Percentiles rank a stretch among this genome's conserved stretches.
Conservation (phyloP, 2,888 invertebrate species). For the Caenorhabditis virilis region DNA sequence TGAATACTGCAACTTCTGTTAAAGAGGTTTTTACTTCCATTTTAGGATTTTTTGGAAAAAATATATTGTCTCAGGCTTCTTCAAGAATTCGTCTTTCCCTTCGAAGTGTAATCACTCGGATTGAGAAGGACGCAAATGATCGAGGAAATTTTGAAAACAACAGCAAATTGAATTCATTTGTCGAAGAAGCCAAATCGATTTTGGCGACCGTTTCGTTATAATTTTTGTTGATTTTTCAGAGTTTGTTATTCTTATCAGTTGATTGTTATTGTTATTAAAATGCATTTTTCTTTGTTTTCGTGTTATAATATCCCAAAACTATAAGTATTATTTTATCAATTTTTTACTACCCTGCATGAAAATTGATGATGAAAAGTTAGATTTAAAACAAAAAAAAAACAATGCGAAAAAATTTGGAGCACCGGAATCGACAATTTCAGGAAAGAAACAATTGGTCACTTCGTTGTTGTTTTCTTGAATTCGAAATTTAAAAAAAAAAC, state of each 20-base stretch:
- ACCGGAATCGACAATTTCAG: not conserved
- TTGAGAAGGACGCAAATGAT: conserved; percentile 18
- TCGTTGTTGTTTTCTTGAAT: not conserved
- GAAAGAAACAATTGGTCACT: too few species aligned
- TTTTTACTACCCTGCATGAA: not conserved
- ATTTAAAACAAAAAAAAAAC: not conserved
- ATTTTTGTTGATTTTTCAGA: conserved; percentile 6
- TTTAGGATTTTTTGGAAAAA: not conserved
- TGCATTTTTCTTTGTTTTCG: not conserved
- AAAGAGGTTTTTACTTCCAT: conserved; percentile 11
- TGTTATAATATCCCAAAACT: not conserved
- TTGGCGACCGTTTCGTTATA: conserved; percentile 9
- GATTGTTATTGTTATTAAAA: not conserved
- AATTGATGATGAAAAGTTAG: not conserved
- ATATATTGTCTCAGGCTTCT: conserved; percentile 20
- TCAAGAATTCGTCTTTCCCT: conserved; percentile 22
- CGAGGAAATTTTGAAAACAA: conserved; percentile 8
- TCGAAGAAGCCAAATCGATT: conserved; percentile 8
- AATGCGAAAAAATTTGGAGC: conserved; percentile 1
- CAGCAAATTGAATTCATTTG: conserved; percentile 7
- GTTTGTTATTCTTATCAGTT: conserved; percentile 5
- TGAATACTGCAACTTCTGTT: conserved; percentile 26
- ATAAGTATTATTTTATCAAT: not conserved
- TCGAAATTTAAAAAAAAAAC: not conserved
- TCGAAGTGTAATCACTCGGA: conserved; percentile 15